A percentile compares a stretch with the other conserved stretches of the same genome.
Conservation (phyloP, 2,113 vertebrate genomes). For the Oxyruncus cristatus region DNA sequence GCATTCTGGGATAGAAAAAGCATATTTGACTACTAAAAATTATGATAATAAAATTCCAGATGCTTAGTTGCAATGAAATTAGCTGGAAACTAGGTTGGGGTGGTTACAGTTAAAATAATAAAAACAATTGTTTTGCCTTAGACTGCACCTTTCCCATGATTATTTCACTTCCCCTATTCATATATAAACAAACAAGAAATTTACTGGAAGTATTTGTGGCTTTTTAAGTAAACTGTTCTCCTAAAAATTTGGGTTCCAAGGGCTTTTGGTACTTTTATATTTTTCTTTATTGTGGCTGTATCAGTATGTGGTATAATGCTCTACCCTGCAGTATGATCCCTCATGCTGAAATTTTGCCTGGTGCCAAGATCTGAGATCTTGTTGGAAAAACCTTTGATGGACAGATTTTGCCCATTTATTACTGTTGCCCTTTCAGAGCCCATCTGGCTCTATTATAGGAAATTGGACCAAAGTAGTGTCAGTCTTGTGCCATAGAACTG, state of each 20-base stretch:
- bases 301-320: neutral
- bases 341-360: neutral
- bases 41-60: neutral
- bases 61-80: neutral
- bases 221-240: neutral
- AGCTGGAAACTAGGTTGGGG: neutral
- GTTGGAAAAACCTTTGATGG: conserved; percentile 45
- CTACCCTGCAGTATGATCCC: neutral
- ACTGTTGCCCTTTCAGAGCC: conserved; percentile 23
- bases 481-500: neutral
- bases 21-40: neutral
- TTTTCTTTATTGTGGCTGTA: neutral
- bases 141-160: neutral
- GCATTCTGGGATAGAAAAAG: neutral
- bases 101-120: neutral
- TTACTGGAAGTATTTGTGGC: neutral
- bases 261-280: neutral
- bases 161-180: neutral
- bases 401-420: conserved; percentile 55
- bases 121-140: neutral
- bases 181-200: neutral
- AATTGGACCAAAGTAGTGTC: conserved; percentile 33
- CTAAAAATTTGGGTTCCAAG: neutral
- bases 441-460: conserved; percentile 40
- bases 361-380: conserved; percentile 38